These are phyloP conservation scores for Acleris sparsana DNA, from an alignment of 2,888 invertebrate species.

Conservation along the genomic window DNA sequence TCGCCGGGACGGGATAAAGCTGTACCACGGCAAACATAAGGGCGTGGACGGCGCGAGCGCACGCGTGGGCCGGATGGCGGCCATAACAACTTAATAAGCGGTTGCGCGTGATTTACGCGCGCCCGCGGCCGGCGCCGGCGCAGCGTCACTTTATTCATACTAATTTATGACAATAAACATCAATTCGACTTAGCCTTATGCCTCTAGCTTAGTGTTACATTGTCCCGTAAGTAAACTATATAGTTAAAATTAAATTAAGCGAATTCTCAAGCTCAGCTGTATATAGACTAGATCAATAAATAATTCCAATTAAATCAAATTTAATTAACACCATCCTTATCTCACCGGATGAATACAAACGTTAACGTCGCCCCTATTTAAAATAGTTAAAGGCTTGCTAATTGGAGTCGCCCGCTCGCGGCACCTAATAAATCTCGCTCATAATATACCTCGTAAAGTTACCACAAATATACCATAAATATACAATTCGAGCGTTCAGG, in stretches of 20 bases:
- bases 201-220: slow-evolving; percentile 44
- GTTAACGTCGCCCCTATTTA: slow-evolving; percentile 41
- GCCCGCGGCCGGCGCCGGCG: slow-evolving; percentile 77
- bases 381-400: slow-evolving; percentile 71
- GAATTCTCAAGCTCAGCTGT: too few relatives aligned
- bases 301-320: slow-evolving; percentile 7
- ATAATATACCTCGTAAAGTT: slow-evolving; percentile 75
- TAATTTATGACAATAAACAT: slow-evolving; percentile 80
- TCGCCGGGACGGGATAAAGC: slow-evolving; percentile 51
- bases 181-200: slow-evolving; percentile 60
- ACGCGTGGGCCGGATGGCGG: slow-evolving; percentile 78
- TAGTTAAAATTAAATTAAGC: too few relatives aligned
- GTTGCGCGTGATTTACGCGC: slow-evolving; percentile 79
- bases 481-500: slow-evolving; percentile 68
- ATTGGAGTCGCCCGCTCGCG: slow-evolving; percentile 56
- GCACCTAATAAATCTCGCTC: slow-evolving; percentile 72
- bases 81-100: slow-evolving; percentile 82
- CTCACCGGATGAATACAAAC: slow-evolving; percentile 13
- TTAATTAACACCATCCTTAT: slow-evolving; percentile 15
- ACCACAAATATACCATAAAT: slow-evolving; percentile 70
- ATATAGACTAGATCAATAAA: background rate
- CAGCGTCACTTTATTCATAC: slow-evolving; percentile 73
- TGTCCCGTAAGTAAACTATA: slow-evolving; percentile 9
- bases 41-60: slow-evolving; percentile 68
- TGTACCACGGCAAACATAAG: slow-evolving; percentile 67